Base-by-base conservation (phyloP, 2,888 invertebrate genomes). In the Ophonus ardosiacus region DNA sequence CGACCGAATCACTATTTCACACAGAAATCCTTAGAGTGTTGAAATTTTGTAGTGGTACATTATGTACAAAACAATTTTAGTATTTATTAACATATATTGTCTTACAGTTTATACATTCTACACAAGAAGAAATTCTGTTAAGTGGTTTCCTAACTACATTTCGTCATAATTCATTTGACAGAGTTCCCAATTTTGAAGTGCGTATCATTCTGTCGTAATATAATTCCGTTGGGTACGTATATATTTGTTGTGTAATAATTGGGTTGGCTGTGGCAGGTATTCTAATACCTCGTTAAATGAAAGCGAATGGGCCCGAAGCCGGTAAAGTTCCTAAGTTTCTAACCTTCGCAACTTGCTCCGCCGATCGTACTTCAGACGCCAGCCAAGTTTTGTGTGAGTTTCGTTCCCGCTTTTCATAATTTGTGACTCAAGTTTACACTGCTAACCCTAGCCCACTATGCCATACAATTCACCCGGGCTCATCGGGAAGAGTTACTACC, bases 401-500 rank as follows among this genome's bases (percentile, higher is more conserved):
- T 80, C 79, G 79, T 80, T 80, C 59, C 61, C 59, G 79, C 79
- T 80, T 59, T 61, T 80, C 79, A 80, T 80, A 80, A 80, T 80
- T 80, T 80, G 79, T 80, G 79, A 80, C 79, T 80, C 59, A 80
- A 80, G 61, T 80, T 80, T 80, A 80, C 79, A 80, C 79, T 59
- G 59, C 79, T 40, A 61, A 40, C 57, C 61, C 43, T 51, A 51
- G 43, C 31, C 13, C 13, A 10, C 43, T 8, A 3, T 51, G 43
- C 43, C 13, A 13, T 51, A 51, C 43, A 51, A 51, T 51, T 51
- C 43, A 51, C 43, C 43, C 10, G 43, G 7, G 43, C 43, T 51
- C 43, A 51, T 51, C 43, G 43, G 31, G 10, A 51, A 51, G 43
- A 51, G 43, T 51, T 51, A 51, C 43, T 51, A 10, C 43, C 43